Base-by-base conservation (phyloP, 2,797 vertebrate species). In the Oreochromis grahami region DNA sequence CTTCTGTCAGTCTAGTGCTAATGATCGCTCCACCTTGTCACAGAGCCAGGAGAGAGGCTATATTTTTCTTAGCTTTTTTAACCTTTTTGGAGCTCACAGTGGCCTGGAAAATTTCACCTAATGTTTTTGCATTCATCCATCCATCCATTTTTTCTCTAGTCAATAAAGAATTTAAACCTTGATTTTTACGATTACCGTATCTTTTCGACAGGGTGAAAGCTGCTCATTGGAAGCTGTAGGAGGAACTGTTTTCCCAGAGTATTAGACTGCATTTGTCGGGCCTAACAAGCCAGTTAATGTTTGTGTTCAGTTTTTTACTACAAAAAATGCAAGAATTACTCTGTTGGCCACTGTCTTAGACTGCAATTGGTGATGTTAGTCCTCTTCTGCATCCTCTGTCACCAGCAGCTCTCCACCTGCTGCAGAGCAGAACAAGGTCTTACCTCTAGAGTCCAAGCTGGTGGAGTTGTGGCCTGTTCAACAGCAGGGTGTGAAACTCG, bases 1-100 rank as follows among this genome's bases (percentile, higher is more conserved):
- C 65, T 45, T 81, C 53, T 92, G 80, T 89, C 83, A 65, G 76
- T 78, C 34, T 77, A 12, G 45, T 87, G 84, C 70, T 89, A 93
- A 92, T 93, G 87, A 88, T 79, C 41, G 51, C 80, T 53, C 32
- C 68, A 50, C 34, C 58, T 84, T 79, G 38, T 84, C 60, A 77
- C 56, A 52, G 38, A 85, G 83, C 43, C 77, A 77, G 65, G 72
- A 63, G 52, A 87, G 78, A 52, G 26, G 43, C 43, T 60, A 50
- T 74, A 41, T 65, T 86, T 41, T 80, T 84, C 34, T 58, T 38
- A 38, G 19, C 11, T n/a, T 36, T 36, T 34, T 55, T 19, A 5
- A 82, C 84, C 36, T 87, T 85, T 85, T 78, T 78, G 58, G 19
- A 63, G 0, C 11, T 90, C 63, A 7, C 81, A 83, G 50, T 43